Percentiles rank a stretch among this genome's conserved stretches.
Evolutionary conservation across 2,888 invertebrate genomes (phyloP).

Genomic region (Aelia acuminata): DNA sequence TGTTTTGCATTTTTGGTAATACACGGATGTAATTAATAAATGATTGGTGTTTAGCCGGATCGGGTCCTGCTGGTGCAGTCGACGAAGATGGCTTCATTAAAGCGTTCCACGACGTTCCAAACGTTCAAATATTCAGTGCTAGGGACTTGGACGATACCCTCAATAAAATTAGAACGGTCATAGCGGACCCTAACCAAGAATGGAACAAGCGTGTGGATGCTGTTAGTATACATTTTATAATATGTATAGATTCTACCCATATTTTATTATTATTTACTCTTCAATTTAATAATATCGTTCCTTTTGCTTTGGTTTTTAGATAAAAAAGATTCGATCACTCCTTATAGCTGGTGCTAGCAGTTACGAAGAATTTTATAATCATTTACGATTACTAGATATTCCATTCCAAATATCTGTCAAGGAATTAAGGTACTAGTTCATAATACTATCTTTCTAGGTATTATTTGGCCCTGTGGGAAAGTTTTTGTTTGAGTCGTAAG

Average conservation of each 20-base stretch:
- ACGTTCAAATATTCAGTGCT: constrained; percentile 85
- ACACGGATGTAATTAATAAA: not conserved
- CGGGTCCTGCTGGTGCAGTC: constrained; percentile 82
- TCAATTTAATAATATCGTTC: constrained; percentile 32
- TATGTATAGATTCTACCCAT: not conserved
- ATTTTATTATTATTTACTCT: not conserved
- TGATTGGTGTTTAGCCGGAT: not conserved
- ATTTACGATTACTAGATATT: constrained; percentile 84
- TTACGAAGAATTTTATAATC: constrained; percentile 80
- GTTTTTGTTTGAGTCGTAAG: too few species aligned
- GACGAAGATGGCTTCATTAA: constrained; percentile 90
- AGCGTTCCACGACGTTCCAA: constrained; percentile 87
- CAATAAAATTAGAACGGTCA: constrained; percentile 79
- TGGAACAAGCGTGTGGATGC: constrained; percentile 97
- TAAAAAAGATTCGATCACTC: constrained; percentile 88
- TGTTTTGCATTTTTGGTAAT: not conserved
- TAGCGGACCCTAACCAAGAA: constrained; percentile 87
- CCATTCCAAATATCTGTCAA: constrained; percentile 86
- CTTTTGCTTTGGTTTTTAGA: constrained; percentile 72
- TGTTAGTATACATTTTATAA: constrained; percentile 70
- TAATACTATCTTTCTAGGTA: not conserved
- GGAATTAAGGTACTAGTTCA: constrained; percentile 77
- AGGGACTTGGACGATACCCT: constrained; percentile 88
- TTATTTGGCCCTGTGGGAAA: not conserved
- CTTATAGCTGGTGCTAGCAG: constrained; percentile 86